Base-by-base conservation (phyloP, 2,888 invertebrate species). In the Gisinianus flammeolus region DNA sequence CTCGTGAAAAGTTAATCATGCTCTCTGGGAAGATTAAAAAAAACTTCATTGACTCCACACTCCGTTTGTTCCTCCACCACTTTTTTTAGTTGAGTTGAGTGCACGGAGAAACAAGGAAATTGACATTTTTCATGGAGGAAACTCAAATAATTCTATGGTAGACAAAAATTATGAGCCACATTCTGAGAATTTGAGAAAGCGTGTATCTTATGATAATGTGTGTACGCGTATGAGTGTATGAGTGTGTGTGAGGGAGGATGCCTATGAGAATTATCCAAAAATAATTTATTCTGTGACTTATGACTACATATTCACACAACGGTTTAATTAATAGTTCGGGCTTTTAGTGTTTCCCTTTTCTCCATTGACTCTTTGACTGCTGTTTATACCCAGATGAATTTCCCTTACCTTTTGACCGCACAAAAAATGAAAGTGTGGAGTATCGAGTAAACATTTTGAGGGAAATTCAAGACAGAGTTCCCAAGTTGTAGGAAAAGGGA, bases 1-100 rank as follows among this genome's bases (percentile, higher is more conserved):
- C 74, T 80, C 69, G 64, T 71, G 71, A 79, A 77, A 80, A 79
- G 79, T 80, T 80, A 79, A 79, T 80, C 78, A 80, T 79, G 74
- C 71, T 74, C 52, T 80, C 62, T 74, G 58, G 44, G 77, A 76
- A 74, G 80, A 80, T 80, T 80, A 79, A 77, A 80, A 79, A 79
- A n/a, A 44, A 44, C 16, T 44, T 16, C 44, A 44, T 44, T 44
- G 19, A 44, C 44, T 44, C 12, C 35, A 35, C 35, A 35, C 35
- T n/a, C n/a, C n/a, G n/a, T n/a, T n/a, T n/a, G n/a, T n/a, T n/a
- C n/a, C n/a, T n/a, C n/a, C n/a, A n/a, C n/a, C n/a, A n/a, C n/a
- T n/a, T n/a, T n/a, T n/a, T n/a, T n/a, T n/a, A n/a, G n/a, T n/a
- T n/a, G n/a, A n/a, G n/a, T n/a, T n/a, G n/a, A n/a, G n/a, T n/a